Percentiles rank a stretch among this genome's conserved stretches.
phyloP scores from a whole-genome alignment of 2,113 vertebrate genomes.

The Tautogolabrus adspersus region DNA sequence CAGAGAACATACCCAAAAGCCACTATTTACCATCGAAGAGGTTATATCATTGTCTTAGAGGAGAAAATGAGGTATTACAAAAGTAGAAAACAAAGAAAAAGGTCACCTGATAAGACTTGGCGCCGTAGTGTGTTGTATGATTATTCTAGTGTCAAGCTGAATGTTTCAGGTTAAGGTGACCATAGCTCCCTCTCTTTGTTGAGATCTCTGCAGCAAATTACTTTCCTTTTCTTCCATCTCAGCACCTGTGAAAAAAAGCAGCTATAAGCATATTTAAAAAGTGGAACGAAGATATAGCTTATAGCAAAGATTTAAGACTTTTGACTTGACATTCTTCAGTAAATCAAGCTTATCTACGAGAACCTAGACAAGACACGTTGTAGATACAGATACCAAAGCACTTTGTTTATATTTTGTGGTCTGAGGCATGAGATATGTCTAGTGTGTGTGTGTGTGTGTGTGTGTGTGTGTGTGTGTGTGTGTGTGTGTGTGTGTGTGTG shows the following conservation, averaged over 20 bases:
- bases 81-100: constrained; percentile 45
- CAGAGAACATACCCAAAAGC: constrained; percentile 13
- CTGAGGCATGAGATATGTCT: constrained; percentile 35
- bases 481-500: constrained; percentile 20
- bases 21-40: constrained; percentile 22
- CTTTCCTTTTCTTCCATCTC: background rate
- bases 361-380: constrained; percentile 48
- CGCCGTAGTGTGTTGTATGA: constrained; percentile 44
- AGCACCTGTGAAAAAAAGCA: constrained; percentile 28
- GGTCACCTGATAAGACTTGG: constrained; percentile 65
- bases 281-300: background rate
- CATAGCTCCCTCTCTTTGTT: constrained; percentile 13
- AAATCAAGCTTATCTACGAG: constrained; percentile 60
- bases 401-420: constrained; percentile 50
- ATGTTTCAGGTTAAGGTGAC: constrained; percentile 23
- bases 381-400: constrained; percentile 38
- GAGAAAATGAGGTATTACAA: constrained; percentile 21
- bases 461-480: constrained; percentile 20
- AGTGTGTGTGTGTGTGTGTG: constrained; percentile 23
- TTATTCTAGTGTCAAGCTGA: constrained; percentile 53
- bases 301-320: constrained; percentile 31
- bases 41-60: constrained; percentile 27
- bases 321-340: constrained; percentile 46
- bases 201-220: too few relatives aligned
- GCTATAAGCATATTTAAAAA: background rate